Evolutionary conservation across 1,140 invertebrate genomes (phyloP).

Genomic region (Formica selysi): DNA sequence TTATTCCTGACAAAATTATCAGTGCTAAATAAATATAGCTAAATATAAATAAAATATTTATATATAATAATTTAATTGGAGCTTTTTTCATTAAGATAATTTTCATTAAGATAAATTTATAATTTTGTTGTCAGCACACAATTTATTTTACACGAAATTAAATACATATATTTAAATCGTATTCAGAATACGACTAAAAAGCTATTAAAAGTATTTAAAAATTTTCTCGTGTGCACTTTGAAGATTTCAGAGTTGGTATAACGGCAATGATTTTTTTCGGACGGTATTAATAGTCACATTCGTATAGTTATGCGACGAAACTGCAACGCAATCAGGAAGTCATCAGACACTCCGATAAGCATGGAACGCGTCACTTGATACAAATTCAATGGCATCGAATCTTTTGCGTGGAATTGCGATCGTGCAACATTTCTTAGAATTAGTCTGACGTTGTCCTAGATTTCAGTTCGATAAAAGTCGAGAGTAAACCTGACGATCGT

Average conservation of each 20-base stretch:
- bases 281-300: constrained; percentile 3
- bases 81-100: not conserved
- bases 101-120: not conserved
- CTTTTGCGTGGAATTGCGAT: constrained; percentile 20
- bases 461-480: constrained; percentile 1
- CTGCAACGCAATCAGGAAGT: constrained; percentile 51
- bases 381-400: constrained; percentile 39
- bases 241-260: not conserved
- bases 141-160: not conserved
- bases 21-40: not conserved
- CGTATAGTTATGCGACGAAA: constrained; percentile 40
- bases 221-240: not conserved
- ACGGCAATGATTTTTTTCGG: not conserved
- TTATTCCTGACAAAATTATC: not conserved
- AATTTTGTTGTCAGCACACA: not conserved
- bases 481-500: not conserved
- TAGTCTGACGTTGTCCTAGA: constrained; percentile 3
- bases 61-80: not conserved
- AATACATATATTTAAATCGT: no score
- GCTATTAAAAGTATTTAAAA: not conserved
- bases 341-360: constrained; percentile 45
- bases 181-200: no score
- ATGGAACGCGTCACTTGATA: constrained; percentile 29
- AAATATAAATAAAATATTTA: no score
- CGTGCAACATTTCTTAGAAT: constrained; percentile 21